These are phyloP conservation scores for Cynaeus angustus DNA, from an alignment of 2,888 invertebrate species.

Conservation along the genomic window DNA sequence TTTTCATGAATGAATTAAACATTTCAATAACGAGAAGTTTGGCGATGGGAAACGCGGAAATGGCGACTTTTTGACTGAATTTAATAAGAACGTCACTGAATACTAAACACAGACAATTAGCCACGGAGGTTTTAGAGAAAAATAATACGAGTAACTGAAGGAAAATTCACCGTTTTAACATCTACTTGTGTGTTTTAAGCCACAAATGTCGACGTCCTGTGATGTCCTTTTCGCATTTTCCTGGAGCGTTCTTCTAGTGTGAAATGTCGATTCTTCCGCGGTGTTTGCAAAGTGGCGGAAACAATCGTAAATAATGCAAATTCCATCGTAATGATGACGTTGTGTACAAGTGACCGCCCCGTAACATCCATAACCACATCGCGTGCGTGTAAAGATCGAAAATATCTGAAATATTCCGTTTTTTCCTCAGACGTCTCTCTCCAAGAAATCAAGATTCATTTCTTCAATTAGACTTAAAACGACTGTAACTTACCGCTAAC, in stretches of 20 bases:
- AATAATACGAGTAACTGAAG: too few species aligned
- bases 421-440: conserved; percentile 1
- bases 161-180: too few species aligned
- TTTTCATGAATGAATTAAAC: neutral
- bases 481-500: conserved; percentile 45
- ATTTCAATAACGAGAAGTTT: too few species aligned
- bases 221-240: neutral
- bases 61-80: too few species aligned
- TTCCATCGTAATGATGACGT: conserved; percentile 37
- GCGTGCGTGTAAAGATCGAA: conserved; percentile 37
- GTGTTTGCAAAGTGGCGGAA: conserved; percentile 33
- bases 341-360: conserved; percentile 35
- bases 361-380: conserved; percentile 31
- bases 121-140: too few species aligned
- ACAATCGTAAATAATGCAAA: conserved; percentile 41
- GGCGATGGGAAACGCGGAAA: too few species aligned
- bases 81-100: too few species aligned
- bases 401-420: conserved; percentile 24
- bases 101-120: too few species aligned
- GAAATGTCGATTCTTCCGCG: conserved; percentile 34
- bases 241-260: conserved; percentile 13
- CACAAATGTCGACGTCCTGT: too few species aligned
- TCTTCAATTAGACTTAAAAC: conserved; percentile 49
- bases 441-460: conserved; percentile 49
- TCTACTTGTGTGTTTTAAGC: too few species aligned